Percentiles rank a stretch among this genome's conserved stretches.
Evolutionary conservation across 2,113 vertebrate genomes (phyloP).

Genomic region (Odontesthes bonariensis): DNA sequence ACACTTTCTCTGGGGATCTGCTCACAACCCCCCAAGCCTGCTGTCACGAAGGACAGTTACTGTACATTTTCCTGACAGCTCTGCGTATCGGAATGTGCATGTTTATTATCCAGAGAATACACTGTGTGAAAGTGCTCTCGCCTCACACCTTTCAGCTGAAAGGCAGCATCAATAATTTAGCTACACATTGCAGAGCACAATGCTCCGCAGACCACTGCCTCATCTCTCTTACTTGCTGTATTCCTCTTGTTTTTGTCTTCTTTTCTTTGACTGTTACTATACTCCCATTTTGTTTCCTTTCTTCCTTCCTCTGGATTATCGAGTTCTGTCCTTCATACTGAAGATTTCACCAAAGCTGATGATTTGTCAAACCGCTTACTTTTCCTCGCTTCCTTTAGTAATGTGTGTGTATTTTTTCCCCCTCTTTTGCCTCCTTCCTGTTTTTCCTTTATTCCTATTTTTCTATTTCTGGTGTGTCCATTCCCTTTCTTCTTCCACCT

Average conservation of each 20-base stretch:
- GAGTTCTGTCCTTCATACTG: conserved; percentile 11
- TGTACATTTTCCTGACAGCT: conserved; percentile 26
- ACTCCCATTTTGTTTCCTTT: conserved; percentile 45
- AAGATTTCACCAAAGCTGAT: conserved; percentile 25
- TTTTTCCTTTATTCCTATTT: conserved; percentile 12
- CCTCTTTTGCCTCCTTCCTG: not conserved
- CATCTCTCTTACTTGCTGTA: conserved; percentile 25
- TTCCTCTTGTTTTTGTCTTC: conserved; percentile 28
- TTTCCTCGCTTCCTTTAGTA: conserved; percentile 23
- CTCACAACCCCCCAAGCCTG: conserved; percentile 13
- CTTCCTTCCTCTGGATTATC: not conserved
- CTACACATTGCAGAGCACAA: conserved; percentile 60
- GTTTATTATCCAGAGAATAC: conserved; percentile 39
- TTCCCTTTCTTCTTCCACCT: conserved; percentile 30
- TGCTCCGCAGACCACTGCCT: conserved; percentile 17
- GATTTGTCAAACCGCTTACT: conserved; percentile 31
- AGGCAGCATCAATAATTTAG: conserved; percentile 79
- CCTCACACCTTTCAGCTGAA: conserved; percentile 56
- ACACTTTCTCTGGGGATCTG: conserved; percentile 19
- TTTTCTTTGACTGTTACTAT: conserved; percentile 39
- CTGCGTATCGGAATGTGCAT: not conserved
- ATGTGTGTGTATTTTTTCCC: conserved; percentile 18
- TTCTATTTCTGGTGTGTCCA: conserved; percentile 31
- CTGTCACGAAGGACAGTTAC: not conserved
- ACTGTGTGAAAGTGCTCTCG: conserved; percentile 35